Conservation (phyloP, 2,797 vertebrate species). For the Phataginus tetradactyla region DNA sequence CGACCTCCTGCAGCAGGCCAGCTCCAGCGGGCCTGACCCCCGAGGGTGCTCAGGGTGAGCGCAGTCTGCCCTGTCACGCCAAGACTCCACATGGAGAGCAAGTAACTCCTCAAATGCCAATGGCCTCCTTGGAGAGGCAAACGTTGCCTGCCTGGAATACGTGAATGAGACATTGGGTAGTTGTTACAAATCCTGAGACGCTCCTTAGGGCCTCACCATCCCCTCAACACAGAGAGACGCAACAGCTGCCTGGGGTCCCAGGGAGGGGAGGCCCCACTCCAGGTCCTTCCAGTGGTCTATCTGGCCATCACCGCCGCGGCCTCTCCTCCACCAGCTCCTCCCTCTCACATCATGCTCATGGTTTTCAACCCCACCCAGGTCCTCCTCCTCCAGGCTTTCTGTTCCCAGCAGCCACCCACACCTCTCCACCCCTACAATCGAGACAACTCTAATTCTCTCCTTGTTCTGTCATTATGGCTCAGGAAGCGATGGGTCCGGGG, state of each 20-base stretch:
- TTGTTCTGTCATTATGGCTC: no score
- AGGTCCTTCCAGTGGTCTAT: rapidly evolving
- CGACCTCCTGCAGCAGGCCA: not conserved
- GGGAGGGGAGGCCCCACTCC: not conserved
- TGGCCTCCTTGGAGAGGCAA: no score
- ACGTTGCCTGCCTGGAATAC: no score
- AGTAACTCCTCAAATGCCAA: not conserved
- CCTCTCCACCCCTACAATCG: not conserved
- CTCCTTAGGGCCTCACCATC: not conserved
- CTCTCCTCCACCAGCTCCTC: not conserved
- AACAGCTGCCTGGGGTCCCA: no score
- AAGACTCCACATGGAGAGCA: not conserved
- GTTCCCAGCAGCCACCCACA: not conserved
- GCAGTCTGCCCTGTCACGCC: no score
- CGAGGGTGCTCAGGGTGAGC: no score
- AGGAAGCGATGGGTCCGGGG: no score
- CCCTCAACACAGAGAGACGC: not conserved
- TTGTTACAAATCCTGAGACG: not conserved
- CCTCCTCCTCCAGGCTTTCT: not conserved
- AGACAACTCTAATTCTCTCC: not conserved
- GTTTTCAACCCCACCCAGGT: not conserved
- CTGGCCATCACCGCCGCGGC: rapidly evolving
- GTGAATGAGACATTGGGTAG: not conserved
- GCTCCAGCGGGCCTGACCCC: not conserved
- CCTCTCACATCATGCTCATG: not conserved